Percentiles rank a stretch among this genome's conserved stretches.
phyloP scores from a whole-genome alignment of 2,888 invertebrate species.

The Caenorhabditis sp. region DNA sequence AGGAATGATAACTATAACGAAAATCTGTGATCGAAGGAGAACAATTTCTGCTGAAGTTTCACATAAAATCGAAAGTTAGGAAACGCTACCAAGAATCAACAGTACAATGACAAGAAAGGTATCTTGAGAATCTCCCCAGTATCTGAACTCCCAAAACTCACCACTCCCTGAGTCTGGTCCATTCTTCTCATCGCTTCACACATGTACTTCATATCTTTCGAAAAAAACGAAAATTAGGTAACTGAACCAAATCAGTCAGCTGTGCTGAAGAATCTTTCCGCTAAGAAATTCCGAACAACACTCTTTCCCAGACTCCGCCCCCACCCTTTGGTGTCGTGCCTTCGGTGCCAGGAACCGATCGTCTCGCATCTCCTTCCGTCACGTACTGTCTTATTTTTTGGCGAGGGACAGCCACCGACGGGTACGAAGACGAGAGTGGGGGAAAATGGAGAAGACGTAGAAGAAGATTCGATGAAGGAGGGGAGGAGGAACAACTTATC shows the following conservation, averaged over 20 bases:
- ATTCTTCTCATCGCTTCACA: conserved; percentile 57
- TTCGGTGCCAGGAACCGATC: conserved; percentile 58
- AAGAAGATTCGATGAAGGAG: conserved; percentile 6
- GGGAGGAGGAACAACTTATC: conserved; percentile 51
- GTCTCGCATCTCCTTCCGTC: conserved; percentile 26
- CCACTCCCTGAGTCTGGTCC: conserved; percentile 20
- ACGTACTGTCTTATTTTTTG: conserved; percentile 14
- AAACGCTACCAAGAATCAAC: too few relatives aligned
- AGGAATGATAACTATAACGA: too few relatives aligned
- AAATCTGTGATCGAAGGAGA: too few relatives aligned
- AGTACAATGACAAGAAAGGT: not conserved
- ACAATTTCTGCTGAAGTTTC: too few relatives aligned
- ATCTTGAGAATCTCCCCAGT: not conserved
- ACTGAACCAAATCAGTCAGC: conserved; percentile 43
- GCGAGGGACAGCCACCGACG: conserved; percentile 52
- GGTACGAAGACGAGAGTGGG: conserved; percentile 41
- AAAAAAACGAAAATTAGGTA: conserved; percentile 9
- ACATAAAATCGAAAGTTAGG: not conserved
- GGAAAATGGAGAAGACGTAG: conserved; percentile 25
- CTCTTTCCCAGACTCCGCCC: conserved; percentile 38
- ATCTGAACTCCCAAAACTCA: conserved; percentile 8
- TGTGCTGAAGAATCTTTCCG: conserved; percentile 19
- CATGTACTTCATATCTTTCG: conserved; percentile 38
- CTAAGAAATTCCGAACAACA: conserved; percentile 38
- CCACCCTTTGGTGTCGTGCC: conserved; percentile 38